These are phyloP conservation scores for Morelia viridis DNA, from an alignment of 2,797 vertebrate species.

Conservation along the genomic window DNA sequence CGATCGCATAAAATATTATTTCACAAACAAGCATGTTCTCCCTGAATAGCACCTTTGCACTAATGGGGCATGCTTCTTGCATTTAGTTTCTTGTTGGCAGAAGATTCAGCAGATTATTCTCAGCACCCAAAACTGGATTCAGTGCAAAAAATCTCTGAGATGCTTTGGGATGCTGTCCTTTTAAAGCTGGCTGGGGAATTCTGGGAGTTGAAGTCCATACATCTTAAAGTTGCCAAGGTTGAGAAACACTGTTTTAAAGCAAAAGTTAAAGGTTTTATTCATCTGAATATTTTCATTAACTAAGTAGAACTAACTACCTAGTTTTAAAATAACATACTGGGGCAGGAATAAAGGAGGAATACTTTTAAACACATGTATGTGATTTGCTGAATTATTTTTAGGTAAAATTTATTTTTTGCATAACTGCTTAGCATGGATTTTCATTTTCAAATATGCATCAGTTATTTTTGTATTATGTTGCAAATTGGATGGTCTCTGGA, in stretches of 20 bases:
- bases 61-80: not conserved
- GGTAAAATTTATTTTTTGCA: not conserved
- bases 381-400: not conserved
- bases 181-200: not conserved
- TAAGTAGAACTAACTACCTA: not conserved
- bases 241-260: not conserved
- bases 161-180: not conserved
- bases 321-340: not conserved
- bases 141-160: not conserved
- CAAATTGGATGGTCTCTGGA: not conserved
- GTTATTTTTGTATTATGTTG: constrained; percentile 2
- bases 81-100: not conserved
- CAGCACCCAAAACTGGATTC: not conserved
- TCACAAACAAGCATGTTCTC: not conserved
- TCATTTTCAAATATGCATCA: not conserved
- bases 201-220: no score
- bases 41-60: not conserved
- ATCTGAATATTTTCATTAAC: not conserved
- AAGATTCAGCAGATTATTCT: not conserved
- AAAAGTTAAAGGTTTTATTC: not conserved
- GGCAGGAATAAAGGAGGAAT: not conserved
- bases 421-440: not conserved
- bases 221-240: no score
- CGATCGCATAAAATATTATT: not conserved
- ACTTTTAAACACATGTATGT: not conserved